A percentile compares a stretch with the other conserved stretches of the same genome.
Evolutionary conservation across 2,888 invertebrate species (phyloP).

Genomic region (Callosobruchus maculatus): DNA sequence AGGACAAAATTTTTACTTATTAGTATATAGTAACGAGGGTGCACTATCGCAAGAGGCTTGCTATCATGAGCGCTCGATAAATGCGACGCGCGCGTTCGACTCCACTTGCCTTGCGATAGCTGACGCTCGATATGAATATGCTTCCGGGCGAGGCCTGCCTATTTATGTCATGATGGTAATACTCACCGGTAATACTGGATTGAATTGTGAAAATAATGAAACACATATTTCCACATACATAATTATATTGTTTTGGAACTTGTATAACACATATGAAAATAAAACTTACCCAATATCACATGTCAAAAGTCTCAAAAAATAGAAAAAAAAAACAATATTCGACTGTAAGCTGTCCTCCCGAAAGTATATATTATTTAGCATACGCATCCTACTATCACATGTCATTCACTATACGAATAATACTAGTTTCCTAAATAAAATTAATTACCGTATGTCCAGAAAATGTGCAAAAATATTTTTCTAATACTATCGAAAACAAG

Average conservation of each 20-base stretch:
- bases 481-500: too few relatives aligned
- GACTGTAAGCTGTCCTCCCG: not conserved
- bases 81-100: too few relatives aligned
- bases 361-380: not conserved
- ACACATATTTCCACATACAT: not conserved
- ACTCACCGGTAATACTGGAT: too few relatives aligned
- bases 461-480: not conserved
- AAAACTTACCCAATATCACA: not conserved
- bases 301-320: not conserved
- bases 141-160: too few relatives aligned
- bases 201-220: not conserved
- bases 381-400: not conserved
- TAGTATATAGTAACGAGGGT: too few relatives aligned
- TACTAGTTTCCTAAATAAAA: too few relatives aligned
- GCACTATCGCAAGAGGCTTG: too few relatives aligned
- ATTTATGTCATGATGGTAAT: too few relatives aligned
- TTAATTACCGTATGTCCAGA: not conserved
- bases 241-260: not conserved
- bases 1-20: too few relatives aligned
- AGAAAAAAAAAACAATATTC: not conserved
- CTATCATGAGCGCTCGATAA: too few relatives aligned
- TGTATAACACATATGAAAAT: not conserved
- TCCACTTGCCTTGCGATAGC: too few relatives aligned
- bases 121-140: too few relatives aligned
- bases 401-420: not conserved